Evolutionary conservation across 2,113 vertebrate genomes (phyloP), one percentile per base, ranked within the genome.

Genomic region (Lepus americanus): DNA sequence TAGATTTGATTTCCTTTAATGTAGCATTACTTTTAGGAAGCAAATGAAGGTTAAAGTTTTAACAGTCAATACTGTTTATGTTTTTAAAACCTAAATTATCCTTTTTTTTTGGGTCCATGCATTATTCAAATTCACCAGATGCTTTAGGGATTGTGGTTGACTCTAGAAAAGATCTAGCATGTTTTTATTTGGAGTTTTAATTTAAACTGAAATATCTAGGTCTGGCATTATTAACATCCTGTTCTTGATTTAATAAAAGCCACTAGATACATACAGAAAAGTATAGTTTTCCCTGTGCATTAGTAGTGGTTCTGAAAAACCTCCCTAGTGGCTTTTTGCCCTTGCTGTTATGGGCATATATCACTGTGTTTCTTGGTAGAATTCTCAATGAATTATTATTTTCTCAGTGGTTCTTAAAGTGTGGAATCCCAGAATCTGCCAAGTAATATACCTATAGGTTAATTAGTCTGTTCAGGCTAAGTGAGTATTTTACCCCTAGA

Each of bases 61-160:
- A 93, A 87, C 1, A 94, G 90, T 96, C 59, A 90, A 55, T 73
- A 84, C 59, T 90, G 2, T 82, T 95, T 95, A 59, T 96, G 95
- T 96, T 97, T 96, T 94, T 73, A 90, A 97, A 91, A 33, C 91
- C 94, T 95, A 95, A 96, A 88, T 96, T 94, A 0, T 93, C 82
- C 73, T 90, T 61, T 31, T 74, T 78, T 91, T 76, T 59, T 59
- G 55, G 55, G 72, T 89, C 83, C 72, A 97, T 97, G 74, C 70
- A 98, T 98, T 98, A 98, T 98, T 98, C 88, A 98, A 87, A 97
- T 89, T 91, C 97, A 53, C 76, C 97, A 98, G 95, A 97, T 98
- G 97, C 94, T 97, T 96, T 97, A 90, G 93, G 93, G 97, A 96
- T 90, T 97, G 85, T 96, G 74, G 51, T 90, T 96, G 93, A 92